A percentile compares a stretch with the other conserved stretches of the same genome.
Evolutionary conservation across 30 jellyfish, hydroid and myxozoan genomes (phyloP).

Genomic region (Morbakka virulenta): DNA sequence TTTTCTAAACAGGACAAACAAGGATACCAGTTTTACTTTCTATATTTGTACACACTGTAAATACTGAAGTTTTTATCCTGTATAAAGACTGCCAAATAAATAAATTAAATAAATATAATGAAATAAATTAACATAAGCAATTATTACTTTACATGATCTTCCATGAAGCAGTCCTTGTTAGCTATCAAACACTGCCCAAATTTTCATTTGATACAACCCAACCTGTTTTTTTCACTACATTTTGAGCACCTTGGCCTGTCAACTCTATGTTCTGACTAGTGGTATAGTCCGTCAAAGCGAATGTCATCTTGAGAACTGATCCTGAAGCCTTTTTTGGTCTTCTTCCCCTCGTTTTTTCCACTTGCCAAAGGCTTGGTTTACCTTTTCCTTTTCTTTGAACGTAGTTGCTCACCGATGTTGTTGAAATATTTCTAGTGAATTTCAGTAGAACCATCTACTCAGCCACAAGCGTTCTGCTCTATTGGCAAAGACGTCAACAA

Average conservation of each 20-base stretch:
- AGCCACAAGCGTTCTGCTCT: conserved; percentile 29
- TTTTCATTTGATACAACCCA: conserved; percentile 22
- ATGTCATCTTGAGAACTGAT: conserved; percentile 7
- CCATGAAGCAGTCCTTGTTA: too few relatives aligned
- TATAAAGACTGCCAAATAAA: too few relatives aligned
- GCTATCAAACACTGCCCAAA: too few relatives aligned
- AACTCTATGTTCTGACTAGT: conserved; percentile 34
- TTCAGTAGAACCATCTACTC: conserved; percentile 27
- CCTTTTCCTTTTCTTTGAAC: conserved; percentile 20
- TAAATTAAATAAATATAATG: too few relatives aligned
- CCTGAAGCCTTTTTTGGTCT: conserved; percentile 41
- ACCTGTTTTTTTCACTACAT: conserved; percentile 38
- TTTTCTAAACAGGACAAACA: too few relatives aligned
- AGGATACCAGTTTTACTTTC: too few relatives aligned
- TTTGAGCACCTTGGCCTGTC: conserved; percentile 29
- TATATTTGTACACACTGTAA: too few relatives aligned
- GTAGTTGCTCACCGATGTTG: conserved; percentile 4
- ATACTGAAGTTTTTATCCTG: too few relatives aligned
- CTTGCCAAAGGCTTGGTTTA: conserved; percentile 7
- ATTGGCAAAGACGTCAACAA: conserved; percentile 25
- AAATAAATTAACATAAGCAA: too few relatives aligned
- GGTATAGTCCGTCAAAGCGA: not conserved
- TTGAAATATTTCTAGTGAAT: conserved; percentile 24
- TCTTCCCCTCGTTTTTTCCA: not conserved
- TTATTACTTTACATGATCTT: too few relatives aligned